phyloP scores from a whole-genome alignment of 2,113 vertebrate species.

The Boulengeromyrus knoepffleri region DNA sequence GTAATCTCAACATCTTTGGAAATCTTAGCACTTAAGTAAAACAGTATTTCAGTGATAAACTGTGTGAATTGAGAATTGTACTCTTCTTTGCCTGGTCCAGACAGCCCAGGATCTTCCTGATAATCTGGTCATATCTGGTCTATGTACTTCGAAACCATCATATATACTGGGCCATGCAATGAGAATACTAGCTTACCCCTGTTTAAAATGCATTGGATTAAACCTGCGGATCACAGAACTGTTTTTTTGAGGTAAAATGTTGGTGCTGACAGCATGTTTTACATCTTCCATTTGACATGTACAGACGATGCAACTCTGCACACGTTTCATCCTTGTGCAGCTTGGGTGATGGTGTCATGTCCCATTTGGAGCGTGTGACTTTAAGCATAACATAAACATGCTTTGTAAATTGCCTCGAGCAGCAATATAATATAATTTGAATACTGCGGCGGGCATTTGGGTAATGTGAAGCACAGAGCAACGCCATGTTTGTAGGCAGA shows the following conservation, averaged over 20 bases:
- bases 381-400: conserved; percentile 80
- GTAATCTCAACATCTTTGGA: not conserved
- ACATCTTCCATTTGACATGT: conserved; percentile 43
- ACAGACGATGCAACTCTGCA: conserved; percentile 34
- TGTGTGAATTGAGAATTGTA: not conserved
- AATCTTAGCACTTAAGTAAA: conserved; percentile 13
- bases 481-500: conserved; percentile 63
- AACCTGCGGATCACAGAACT: conserved; percentile 51
- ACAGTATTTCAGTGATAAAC: not conserved
- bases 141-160: conserved; percentile 54
- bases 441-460: conserved; percentile 70
- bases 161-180: conserved; percentile 45
- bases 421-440: conserved; percentile 90
- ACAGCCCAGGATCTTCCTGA: conserved; percentile 41
- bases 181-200: conserved; percentile 49
- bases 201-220: conserved; percentile 37
- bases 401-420: conserved; percentile 96
- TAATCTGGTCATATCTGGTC: conserved; percentile 54
- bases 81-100: not conserved
- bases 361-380: conserved; percentile 86
- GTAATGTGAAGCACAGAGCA: conserved; percentile 78
- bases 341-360: conserved; percentile 90
- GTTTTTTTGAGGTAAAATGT: conserved; percentile 49
- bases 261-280: conserved; percentile 38
- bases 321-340: conserved; percentile 57